Percentiles rank a stretch among this genome's conserved stretches.
Evolutionary conservation across 1,140 invertebrate species (phyloP).

Genomic region (Ostrea denselamellosa): DNA sequence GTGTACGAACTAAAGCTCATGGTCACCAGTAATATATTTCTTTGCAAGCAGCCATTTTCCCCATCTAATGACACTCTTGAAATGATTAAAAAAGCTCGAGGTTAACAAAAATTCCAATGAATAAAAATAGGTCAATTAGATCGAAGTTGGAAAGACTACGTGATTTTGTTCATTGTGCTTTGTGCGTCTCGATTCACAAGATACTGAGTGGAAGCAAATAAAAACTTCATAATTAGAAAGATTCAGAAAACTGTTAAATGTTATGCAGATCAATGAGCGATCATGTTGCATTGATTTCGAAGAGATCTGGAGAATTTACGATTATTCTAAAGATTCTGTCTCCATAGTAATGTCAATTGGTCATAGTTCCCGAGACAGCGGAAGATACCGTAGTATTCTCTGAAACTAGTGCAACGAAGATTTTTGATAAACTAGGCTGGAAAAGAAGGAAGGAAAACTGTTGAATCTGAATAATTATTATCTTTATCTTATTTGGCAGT

Average conservation of each 20-base stretch:
- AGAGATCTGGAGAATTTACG: not conserved
- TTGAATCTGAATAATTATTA: not conserved
- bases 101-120: not conserved
- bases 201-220: not conserved
- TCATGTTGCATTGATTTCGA: not conserved
- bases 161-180: not conserved
- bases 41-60: not conserved
- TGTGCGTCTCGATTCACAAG: not conserved
- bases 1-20: not conserved
- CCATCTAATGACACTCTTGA: not conserved
- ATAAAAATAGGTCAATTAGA: not conserved
- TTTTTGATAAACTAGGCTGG: not conserved
- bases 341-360: not conserved
- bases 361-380: not conserved
- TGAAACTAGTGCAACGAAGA: not conserved
- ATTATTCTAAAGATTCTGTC: not conserved
- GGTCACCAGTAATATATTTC: not conserved
- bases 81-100: not conserved
- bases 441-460: not conserved
- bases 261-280: not conserved
- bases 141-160: not conserved
- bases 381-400: not conserved
- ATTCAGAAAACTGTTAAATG: not conserved
- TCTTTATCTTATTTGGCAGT: constrained; percentile 1
- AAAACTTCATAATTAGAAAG: not conserved